These are phyloP conservation scores for Ditylenchus weischeri DNA, from an alignment of 2,888 invertebrate genomes.

Conservation along the genomic window DNA sequence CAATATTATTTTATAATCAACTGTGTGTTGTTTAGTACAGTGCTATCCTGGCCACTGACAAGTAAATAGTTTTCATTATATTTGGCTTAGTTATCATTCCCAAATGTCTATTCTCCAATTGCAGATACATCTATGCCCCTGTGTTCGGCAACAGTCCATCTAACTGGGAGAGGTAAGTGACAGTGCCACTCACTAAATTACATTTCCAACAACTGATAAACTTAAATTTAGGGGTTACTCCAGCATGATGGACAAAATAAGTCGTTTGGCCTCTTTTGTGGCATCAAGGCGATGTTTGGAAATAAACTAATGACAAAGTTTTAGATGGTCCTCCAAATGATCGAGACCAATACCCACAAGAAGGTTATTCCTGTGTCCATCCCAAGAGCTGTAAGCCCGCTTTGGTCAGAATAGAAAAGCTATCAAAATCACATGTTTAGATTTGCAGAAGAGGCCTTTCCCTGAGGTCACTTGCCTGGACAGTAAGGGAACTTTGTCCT, in stretches of 20 bases:
- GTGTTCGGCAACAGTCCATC: slow-evolving; percentile 47
- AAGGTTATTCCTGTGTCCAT: slow-evolving; percentile 25
- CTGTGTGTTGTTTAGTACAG: slow-evolving; percentile 30
- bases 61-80: slow-evolving; percentile 19
- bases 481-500: slow-evolving; percentile 11
- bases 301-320: too few species aligned
- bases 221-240: slow-evolving; percentile 34
- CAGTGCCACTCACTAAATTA: too few species aligned
- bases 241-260: slow-evolving; percentile 40
- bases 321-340: slow-evolving; percentile 33
- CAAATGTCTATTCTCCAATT: neutral
- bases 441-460: slow-evolving; percentile 44
- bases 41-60: slow-evolving; percentile 39
- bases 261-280: too few species aligned
- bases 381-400: neutral
- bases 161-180: slow-evolving; percentile 35
- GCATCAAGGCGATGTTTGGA: too few species aligned
- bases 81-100: too few species aligned
- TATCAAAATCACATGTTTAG: neutral
- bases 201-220: too few species aligned
- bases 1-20: too few species aligned
- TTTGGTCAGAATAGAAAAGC: too few species aligned
- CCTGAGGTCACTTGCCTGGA: slow-evolving; percentile 38
- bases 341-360: slow-evolving; percentile 41
- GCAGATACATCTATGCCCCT: slow-evolving; percentile 42